Base-by-base conservation (phyloP, 1,140 invertebrate species). In the Ceratosolen solmsi region DNA sequence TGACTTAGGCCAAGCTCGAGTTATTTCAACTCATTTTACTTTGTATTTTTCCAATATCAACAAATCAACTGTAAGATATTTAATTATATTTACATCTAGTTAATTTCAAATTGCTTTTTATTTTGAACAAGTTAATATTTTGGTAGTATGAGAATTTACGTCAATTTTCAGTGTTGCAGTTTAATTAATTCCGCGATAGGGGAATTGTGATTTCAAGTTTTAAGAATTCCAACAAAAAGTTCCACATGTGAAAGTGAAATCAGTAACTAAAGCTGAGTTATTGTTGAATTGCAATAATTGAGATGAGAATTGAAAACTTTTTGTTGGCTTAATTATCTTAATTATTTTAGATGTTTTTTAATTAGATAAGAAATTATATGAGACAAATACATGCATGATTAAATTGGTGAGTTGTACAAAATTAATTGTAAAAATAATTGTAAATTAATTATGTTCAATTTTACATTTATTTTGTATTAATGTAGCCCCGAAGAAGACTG, bases 351-450 rank as follows among this genome's bases (percentile, higher is more conserved):
- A 68, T 22, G n/a, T 38, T 68, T 63, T 68, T 68, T n/a, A 68
- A 68, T 68, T 22, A 68, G 36, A 22, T 38, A 38, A 68, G 4
- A 38, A n/a, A n/a, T 68, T 38, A 68, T 17, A 68, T n/a, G 36
- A 33, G 22, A 9, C 36, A 68, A 22, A 38, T 68, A 68, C 15
- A n/a, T 38, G 17, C 36, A 38, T 36, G 30, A 30, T 65, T 38
- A 68, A 36, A 68, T 68, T n/a, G 36, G 33, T 68, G 36, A 68
- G 36, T 68, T 68, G 15, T 38, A 36, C 17, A 68, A 65, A 36
- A 38, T 68, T 68, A 68, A 68, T 68, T 68, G 33, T 38, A 68
- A 68, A 38, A 68, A 68, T 68, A 38, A 68, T 68, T 65, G 9
- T 33, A 9, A 33, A 36, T 63, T 33, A 11, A 63, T 63, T 33